Evolutionary conservation across 2,113 vertebrate species (phyloP).

Genomic region (Oryzias melastigma): DNA sequence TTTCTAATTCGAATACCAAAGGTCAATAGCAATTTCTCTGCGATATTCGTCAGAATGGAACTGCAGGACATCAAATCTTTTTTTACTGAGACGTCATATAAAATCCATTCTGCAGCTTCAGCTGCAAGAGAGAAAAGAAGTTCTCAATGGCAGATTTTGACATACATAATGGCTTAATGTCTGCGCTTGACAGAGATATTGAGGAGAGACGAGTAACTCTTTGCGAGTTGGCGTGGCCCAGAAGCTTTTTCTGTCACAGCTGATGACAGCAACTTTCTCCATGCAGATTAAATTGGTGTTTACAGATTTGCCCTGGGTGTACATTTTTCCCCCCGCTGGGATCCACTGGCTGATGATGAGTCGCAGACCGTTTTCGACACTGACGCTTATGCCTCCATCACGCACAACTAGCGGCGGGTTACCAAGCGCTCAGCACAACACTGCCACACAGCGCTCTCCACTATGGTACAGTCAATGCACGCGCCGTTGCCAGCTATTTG

Average conservation of each 20-base stretch:
- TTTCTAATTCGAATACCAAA: slow-evolving; percentile 52
- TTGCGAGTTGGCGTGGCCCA: slow-evolving; percentile 79
- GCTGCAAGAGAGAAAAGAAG: slow-evolving; percentile 72
- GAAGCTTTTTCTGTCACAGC: slow-evolving; percentile 85
- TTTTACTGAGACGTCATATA: slow-evolving; percentile 46
- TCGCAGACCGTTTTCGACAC: slow-evolving; percentile 77
- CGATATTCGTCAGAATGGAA: slow-evolving; percentile 74
- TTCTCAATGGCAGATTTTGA: slow-evolving; percentile 83
- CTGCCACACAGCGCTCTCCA: slow-evolving; percentile 36
- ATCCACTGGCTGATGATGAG: slow-evolving; percentile 83
- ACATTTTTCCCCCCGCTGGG: slow-evolving; percentile 85
- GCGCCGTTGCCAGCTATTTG: slow-evolving; percentile 56
- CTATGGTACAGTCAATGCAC: slow-evolving; percentile 37
- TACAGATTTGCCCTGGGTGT: slow-evolving; percentile 90
- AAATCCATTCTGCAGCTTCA: slow-evolving; percentile 59
- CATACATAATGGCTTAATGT: slow-evolving; percentile 84
- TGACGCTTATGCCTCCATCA: slow-evolving; percentile 72
- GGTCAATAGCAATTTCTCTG: slow-evolving; percentile 72
- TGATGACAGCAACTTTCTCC: slow-evolving; percentile 88
- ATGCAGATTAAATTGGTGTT: slow-evolving; percentile 96
- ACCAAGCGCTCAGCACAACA: slow-evolving; percentile 39
- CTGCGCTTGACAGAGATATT: slow-evolving; percentile 83
- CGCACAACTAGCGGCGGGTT: slow-evolving; percentile 56
- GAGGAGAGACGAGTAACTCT: slow-evolving; percentile 77
- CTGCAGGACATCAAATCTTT: slow-evolving; percentile 57